A percentile compares a stretch with the other conserved stretches of the same genome.
Conservation (phyloP, 2,797 vertebrate species). For the Malacoraja senta region DNA sequence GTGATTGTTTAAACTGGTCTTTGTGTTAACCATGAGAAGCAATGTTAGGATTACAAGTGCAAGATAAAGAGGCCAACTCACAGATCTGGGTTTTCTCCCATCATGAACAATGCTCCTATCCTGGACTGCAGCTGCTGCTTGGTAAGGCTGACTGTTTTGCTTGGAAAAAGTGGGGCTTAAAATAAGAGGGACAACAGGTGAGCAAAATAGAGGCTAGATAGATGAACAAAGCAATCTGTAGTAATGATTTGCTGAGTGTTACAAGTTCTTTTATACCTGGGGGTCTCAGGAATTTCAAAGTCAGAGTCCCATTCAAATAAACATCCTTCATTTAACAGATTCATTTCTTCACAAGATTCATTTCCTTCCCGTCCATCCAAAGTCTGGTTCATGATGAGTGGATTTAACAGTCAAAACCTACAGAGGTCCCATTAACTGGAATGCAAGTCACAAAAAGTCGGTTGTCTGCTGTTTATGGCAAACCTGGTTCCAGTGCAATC, state of each 20-base stretch:
- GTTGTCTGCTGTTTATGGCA: too few species aligned
- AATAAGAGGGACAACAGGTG: neutral
- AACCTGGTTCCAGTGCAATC: neutral
- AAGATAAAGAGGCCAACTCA: constrained; percentile 25
- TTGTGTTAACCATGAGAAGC: neutral
- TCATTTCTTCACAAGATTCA: neutral
- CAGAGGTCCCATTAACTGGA: neutral
- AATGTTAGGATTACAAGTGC: too few species aligned
- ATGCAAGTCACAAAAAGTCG: neutral
- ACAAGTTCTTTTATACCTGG: neutral
- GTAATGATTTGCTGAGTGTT: too few species aligned
- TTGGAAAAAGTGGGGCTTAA: constrained; percentile 30
- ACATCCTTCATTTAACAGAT: neutral
- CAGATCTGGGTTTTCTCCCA: neutral
- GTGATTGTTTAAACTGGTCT: neutral
- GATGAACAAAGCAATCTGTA: neutral
- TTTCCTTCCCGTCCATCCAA: constrained; percentile 14
- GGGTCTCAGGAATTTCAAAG: constrained; percentile 32
- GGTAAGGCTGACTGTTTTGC: constrained; percentile 22
- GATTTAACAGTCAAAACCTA: neutral
- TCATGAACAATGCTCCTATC: neutral
- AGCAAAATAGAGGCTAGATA: too few species aligned
- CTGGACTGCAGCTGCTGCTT: neutral
- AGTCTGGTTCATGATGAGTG: constrained; percentile 13
- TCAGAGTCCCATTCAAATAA: neutral